phyloP scores from a whole-genome alignment of 2,113 vertebrate species.

The Lipophrys pholis region DNA sequence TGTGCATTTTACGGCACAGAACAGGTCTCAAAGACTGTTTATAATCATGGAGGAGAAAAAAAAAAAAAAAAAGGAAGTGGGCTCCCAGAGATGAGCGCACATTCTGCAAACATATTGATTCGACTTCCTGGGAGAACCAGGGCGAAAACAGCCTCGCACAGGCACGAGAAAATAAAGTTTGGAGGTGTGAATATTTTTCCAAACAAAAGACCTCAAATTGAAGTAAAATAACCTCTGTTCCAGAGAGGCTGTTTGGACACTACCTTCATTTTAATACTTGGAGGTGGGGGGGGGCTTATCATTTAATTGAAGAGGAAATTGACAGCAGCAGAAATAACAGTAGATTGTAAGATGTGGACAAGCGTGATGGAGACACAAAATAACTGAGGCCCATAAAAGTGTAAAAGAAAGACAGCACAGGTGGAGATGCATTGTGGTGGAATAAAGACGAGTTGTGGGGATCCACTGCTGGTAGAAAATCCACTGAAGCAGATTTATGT shows the following conservation, averaged over 20 bases:
- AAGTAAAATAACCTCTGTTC: constrained; percentile 50
- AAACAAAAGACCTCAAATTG: constrained; percentile 47
- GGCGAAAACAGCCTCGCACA: not conserved
- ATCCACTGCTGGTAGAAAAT: constrained; percentile 37
- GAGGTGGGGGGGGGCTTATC: constrained; percentile 68
- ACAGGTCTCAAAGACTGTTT: constrained; percentile 20
- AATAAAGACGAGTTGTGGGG: constrained; percentile 22
- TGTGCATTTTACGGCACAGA: constrained; percentile 40
- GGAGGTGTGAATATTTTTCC: constrained; percentile 25
- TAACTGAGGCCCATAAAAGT: constrained; percentile 49
- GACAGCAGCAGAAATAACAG: constrained; percentile 65
- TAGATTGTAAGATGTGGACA: constrained; percentile 55
- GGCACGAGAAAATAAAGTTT: constrained; percentile 15
- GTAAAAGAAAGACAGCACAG: constrained; percentile 42
- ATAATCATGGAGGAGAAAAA: constrained; percentile 10
- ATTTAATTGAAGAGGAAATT: constrained; percentile 81
- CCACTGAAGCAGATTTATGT: constrained; percentile 35
- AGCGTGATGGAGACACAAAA: constrained; percentile 40
- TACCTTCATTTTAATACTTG: constrained; percentile 57
- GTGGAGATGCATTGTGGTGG: constrained; percentile 22
- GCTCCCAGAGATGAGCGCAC: constrained; percentile 9
- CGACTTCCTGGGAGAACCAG: constrained; percentile 1
- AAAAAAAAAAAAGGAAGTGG: not conserved
- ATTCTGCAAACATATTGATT: constrained; percentile 33
- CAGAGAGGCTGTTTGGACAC: constrained; percentile 55